Percentiles rank a stretch among this genome's conserved stretches.
Conservation (phyloP, 2,888 invertebrate genomes). For the Theretra japonica region DNA sequence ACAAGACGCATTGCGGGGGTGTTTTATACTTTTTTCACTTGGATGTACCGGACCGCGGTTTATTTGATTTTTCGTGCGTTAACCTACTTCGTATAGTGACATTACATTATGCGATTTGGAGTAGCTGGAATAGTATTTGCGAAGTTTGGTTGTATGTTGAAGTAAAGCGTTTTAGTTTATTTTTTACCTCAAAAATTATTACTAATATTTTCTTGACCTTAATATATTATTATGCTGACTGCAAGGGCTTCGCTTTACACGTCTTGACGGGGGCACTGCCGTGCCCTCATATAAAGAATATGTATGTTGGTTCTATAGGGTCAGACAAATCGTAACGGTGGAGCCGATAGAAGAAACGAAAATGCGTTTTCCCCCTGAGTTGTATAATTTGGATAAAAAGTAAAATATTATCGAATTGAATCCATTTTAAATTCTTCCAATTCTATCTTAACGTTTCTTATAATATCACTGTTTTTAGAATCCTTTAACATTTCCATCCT, state of each 20-base stretch:
- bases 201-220: too few relatives aligned
- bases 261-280: too few relatives aligned
- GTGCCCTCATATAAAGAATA: too few relatives aligned
- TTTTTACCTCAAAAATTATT: background rate
- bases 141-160: background rate
- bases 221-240: too few relatives aligned
- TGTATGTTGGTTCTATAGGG: too few relatives aligned
- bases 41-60: slow-evolving; percentile 11
- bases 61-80: slow-evolving; percentile 27
- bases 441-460: background rate
- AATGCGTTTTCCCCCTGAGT: too few relatives aligned
- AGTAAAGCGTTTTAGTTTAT: background rate
- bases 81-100: slow-evolving; percentile 16
- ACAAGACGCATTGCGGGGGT: slow-evolving; percentile 68
- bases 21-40: slow-evolving; percentile 45
- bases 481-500: background rate
- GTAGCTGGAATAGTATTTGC: background rate
- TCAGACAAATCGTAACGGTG: too few relatives aligned
- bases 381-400: too few relatives aligned
- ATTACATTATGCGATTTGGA: slow-evolving; percentile 10
- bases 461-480: background rate
- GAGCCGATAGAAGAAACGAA: too few relatives aligned
- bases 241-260: too few relatives aligned
- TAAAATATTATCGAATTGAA: too few relatives aligned
- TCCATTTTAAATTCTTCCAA: background rate